phyloP scores from a whole-genome alignment of 2,797 vertebrate genomes.

The Phoxinus dragarum region DNA sequence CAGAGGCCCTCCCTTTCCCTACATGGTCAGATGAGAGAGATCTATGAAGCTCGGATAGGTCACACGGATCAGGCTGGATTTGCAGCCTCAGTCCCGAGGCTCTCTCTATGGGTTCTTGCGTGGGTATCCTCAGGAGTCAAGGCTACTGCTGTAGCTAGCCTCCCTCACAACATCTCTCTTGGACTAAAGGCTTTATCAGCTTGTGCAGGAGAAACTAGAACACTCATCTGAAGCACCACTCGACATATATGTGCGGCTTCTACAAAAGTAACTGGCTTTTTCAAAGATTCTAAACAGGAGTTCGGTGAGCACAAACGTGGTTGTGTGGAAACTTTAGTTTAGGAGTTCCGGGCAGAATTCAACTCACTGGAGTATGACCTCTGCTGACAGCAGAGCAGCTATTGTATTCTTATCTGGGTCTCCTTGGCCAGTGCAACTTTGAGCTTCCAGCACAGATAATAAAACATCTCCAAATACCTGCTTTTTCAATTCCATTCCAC shows the following conservation, averaged over 20 bases:
- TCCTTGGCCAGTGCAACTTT: conserved; percentile 57
- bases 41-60: conserved; percentile 62
- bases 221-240: conserved; percentile 53
- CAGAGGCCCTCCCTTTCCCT: conserved; percentile 52
- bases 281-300: conserved; percentile 53
- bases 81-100: conserved; percentile 56
- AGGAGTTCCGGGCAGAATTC: conserved; percentile 58
- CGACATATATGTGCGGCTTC: conserved; percentile 51
- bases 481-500: conserved; percentile 63
- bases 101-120: conserved; percentile 54
- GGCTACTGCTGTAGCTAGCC: conserved; percentile 47
- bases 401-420: conserved; percentile 62
- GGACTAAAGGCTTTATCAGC: conserved; percentile 55
- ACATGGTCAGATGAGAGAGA: conserved; percentile 60
- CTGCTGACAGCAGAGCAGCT: conserved; percentile 61
- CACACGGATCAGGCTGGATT: conserved; percentile 61
- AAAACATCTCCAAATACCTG: conserved; percentile 59
- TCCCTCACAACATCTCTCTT: conserved; percentile 48
- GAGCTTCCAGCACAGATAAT: conserved; percentile 58
- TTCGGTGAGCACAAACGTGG: conserved; percentile 48
- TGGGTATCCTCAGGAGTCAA: conserved; percentile 57
- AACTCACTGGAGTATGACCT: conserved; percentile 63
- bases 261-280: conserved; percentile 46
- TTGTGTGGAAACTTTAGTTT: conserved; percentile 59
- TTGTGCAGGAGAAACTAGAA: conserved; percentile 54